A percentile compares a stretch with the other conserved stretches of the same genome.
These are phyloP conservation scores for Momotus momota DNA, from an alignment of 2,797 vertebrate genomes.

Conservation along the genomic window DNA sequence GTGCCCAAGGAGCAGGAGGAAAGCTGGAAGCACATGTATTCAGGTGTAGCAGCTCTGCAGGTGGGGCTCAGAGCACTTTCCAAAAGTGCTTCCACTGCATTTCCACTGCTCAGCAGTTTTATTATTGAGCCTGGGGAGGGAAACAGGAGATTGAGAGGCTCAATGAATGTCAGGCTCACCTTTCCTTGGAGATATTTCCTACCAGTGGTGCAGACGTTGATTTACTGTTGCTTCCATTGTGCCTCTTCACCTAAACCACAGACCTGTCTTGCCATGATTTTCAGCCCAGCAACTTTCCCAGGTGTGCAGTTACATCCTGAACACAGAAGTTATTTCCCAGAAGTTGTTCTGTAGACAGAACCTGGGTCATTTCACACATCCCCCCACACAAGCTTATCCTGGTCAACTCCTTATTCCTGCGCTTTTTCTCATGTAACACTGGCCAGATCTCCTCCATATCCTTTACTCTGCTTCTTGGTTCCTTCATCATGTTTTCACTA, in stretches of 20 bases:
- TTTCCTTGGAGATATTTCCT: background rate
- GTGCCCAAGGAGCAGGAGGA: fast-evolving
- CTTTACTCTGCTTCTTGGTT: background rate
- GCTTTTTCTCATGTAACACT: fast-evolving
- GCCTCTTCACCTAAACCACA: background rate
- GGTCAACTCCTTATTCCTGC: background rate
- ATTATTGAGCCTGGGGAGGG: background rate
- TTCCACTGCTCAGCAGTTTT: background rate
- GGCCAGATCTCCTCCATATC: background rate
- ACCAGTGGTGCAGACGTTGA: background rate
- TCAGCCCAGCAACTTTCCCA: background rate
- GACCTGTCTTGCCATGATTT: background rate
- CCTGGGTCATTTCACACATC: background rate
- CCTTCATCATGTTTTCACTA: background rate
- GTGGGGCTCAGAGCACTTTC: background rate
- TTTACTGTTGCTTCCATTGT: background rate
- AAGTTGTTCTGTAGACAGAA: background rate
- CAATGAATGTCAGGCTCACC: background rate
- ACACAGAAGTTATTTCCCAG: background rate
- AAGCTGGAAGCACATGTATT: background rate
- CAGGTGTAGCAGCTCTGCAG: fast-evolving
- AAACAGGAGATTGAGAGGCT: background rate
- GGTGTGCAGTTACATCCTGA: fast-evolving
- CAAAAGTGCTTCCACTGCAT: background rate
- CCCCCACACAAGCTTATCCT: fast-evolving